Conservation (phyloP, 2,888 invertebrate species). For the Drosophila phalerata region DNA sequence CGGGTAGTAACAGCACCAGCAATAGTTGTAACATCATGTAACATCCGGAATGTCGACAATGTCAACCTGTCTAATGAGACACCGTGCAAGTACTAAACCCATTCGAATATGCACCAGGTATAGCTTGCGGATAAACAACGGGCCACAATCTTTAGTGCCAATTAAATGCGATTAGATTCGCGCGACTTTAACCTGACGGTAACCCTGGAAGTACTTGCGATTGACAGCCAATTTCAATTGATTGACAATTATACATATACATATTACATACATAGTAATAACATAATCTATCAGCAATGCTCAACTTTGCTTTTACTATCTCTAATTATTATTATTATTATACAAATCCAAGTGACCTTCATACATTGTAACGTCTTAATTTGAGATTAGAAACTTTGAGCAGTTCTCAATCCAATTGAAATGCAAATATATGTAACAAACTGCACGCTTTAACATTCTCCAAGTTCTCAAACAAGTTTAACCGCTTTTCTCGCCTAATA, state of each 20-base stretch:
- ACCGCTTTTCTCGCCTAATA: neutral
- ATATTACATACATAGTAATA: too few relatives aligned
- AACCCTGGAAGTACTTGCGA: neutral
- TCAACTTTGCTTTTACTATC: neutral
- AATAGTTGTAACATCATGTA: constrained; percentile 1
- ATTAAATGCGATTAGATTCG: constrained; percentile 11
- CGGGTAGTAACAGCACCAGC: neutral
- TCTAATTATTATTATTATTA: too few relatives aligned
- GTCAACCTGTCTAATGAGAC: neutral
- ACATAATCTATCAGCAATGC: neutral
- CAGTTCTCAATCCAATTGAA: neutral
- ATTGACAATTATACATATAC: neutral
- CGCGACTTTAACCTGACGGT: neutral
- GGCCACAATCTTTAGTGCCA: neutral
- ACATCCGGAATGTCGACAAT: neutral
- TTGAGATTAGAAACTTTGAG: neutral
- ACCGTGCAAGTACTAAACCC: neutral
- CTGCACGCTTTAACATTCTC: neutral
- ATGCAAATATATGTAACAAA: neutral
- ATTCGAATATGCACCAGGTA: neutral
- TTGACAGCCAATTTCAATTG: neutral
- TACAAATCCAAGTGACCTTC: too few relatives aligned
- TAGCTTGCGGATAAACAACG: constrained; percentile 3
- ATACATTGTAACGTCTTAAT: too few relatives aligned
- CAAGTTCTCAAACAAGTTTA: neutral